Evolutionary conservation across 2,797 vertebrate genomes (phyloP).

Genomic region (Pseudocheirus occidentalis): DNA sequence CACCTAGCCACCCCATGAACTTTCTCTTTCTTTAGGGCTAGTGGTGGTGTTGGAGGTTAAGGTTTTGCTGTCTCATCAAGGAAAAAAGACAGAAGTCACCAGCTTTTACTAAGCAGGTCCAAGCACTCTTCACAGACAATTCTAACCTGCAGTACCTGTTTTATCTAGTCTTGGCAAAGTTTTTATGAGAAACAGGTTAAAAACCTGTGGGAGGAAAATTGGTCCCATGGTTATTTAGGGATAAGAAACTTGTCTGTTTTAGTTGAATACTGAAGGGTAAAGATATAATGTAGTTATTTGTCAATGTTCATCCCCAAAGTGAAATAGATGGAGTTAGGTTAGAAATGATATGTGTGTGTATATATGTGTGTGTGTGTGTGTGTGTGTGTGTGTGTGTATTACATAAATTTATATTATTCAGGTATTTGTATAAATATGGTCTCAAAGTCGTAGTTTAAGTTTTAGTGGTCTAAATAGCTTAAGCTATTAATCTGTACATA

Average conservation of each 20-base stretch:
- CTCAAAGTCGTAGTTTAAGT: background rate
- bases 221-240: background rate
- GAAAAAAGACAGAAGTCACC: background rate
- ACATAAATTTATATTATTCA: background rate
- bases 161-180: conserved; percentile 1
- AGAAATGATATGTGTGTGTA: background rate
- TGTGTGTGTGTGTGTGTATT: background rate
- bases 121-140: background rate
- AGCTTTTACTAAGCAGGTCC: background rate
- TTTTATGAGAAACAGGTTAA: conserved; percentile 15
- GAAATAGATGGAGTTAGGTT: background rate
- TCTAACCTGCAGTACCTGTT: conserved; percentile 28
- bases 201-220: background rate
- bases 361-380: background rate
- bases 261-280: background rate
- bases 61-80: background rate
- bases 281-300: background rate
- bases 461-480: background rate
- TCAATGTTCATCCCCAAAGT: background rate
- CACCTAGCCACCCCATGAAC: too few relatives aligned
- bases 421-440: background rate
- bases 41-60: background rate
- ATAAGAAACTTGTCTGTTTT: background rate
- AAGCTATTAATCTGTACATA: background rate
- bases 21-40: background rate